Evolutionary conservation across 2,888 invertebrate species (phyloP).

Genomic region (Callyntrura sp.): DNA sequence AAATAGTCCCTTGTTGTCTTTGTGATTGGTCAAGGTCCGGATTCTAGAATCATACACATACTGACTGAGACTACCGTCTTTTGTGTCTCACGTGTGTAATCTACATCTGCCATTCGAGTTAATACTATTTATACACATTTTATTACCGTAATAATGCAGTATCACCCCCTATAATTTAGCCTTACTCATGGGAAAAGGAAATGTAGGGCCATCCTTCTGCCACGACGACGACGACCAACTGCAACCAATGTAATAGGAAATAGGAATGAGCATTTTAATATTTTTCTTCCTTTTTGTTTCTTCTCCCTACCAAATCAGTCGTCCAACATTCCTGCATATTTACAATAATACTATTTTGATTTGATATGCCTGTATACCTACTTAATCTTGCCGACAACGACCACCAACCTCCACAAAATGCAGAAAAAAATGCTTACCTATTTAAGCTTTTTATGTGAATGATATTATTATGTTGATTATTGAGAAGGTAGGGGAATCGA

Average conservation of each 20-base stretch:
- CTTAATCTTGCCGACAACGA: constrained; percentile 39
- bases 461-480: constrained; percentile 25
- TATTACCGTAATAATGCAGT: not conserved
- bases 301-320: constrained; percentile 28
- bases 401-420: constrained; percentile 57
- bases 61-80: not conserved
- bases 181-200: constrained; percentile 57
- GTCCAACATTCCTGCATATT: constrained; percentile 27
- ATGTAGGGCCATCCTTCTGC: not conserved
- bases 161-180: constrained; percentile 29
- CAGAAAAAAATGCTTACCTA: constrained; percentile 1
- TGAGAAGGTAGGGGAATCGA: constrained; percentile 20
- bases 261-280: not conserved
- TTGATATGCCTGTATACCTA: constrained; percentile 14
- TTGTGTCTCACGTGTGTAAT: not conserved
- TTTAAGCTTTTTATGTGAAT: constrained; percentile 21
- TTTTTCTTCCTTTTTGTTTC: constrained; percentile 44
- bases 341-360: constrained; percentile 2
- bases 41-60: constrained; percentile 12
- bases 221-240: not conserved
- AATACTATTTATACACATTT: constrained; percentile 50
- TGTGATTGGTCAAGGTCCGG: constrained; percentile 51
- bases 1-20: constrained; percentile 18
- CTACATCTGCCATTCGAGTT: constrained; percentile 22
- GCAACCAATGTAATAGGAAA: not conserved